phyloP scores from a whole-genome alignment of 2,888 invertebrate species.

The Suillia variegata region DNA sequence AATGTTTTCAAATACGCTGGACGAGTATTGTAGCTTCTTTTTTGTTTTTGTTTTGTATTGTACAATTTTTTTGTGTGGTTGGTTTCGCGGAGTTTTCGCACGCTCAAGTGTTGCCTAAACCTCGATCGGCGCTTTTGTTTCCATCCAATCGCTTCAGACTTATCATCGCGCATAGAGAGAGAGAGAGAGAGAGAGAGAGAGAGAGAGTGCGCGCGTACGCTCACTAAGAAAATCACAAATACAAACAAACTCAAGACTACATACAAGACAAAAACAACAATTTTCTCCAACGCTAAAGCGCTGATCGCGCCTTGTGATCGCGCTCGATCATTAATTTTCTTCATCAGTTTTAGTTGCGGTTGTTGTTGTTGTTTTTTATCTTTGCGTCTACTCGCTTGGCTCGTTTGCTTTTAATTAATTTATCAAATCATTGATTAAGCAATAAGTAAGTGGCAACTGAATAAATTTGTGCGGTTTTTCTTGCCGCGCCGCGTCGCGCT shows the following conservation, averaged over 20 bases:
- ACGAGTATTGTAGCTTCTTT: background rate
- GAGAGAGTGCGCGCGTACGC: no score
- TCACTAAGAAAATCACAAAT: no score
- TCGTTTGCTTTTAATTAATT: slow-evolving; percentile 2
- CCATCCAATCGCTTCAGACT: background rate
- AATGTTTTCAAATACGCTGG: background rate
- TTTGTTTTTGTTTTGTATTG: background rate
- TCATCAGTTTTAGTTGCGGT: background rate
- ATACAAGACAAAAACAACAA: no score
- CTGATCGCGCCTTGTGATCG: background rate
- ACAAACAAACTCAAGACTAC: no score
- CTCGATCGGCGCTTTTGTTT: background rate
- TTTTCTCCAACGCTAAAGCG: no score
- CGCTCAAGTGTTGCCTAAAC: slow-evolving; percentile 4
- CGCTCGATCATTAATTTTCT: background rate
- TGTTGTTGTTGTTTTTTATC: background rate
- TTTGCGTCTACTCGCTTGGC: background rate
- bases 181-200: no score
- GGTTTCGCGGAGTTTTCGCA: background rate
- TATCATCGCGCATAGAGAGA: no score
- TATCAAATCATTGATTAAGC: slow-evolving; percentile 3
- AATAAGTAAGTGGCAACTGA: slow-evolving; percentile 3
- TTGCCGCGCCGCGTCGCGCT: background rate
- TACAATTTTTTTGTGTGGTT: no score
- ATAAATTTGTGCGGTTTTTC: slow-evolving; percentile 1